Percentiles rank a stretch among this genome's conserved stretches.
Conservation (phyloP, 2,888 invertebrate genomes). For the Rugalucina vietnamica region DNA sequence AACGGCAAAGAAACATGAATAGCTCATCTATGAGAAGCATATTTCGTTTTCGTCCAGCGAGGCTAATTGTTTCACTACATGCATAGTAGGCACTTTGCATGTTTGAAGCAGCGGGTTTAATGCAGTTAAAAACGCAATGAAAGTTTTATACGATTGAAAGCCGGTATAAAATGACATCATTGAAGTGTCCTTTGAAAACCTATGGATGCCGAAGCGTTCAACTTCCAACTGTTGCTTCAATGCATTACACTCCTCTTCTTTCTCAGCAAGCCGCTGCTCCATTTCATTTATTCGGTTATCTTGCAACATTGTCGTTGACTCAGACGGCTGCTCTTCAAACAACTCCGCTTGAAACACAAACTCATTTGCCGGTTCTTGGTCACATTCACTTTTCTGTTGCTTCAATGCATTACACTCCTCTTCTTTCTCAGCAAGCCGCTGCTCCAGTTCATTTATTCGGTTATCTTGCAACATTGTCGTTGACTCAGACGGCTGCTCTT, state of each 20-base stretch:
- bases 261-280: neutral
- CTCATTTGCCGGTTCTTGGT: neutral
- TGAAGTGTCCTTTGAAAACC: neutral
- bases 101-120: constrained; percentile 32
- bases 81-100: constrained; percentile 44
- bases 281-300: neutral
- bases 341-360: neutral
- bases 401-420: neutral
- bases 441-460: neutral
- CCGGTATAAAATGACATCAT: neutral
- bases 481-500: neutral
- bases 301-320: neutral
- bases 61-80: constrained; percentile 8
- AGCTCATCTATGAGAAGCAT: constrained; percentile 43
- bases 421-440: neutral
- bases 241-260: neutral
- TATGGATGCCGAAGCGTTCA: neutral
- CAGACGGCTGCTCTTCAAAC: neutral
- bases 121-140: constrained; percentile 4
- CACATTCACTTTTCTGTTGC: neutral
- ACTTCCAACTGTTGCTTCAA: neutral
- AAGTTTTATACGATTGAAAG: neutral
- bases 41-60: constrained; percentile 26
- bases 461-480: neutral
- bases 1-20: constrained; percentile 38